Percentiles rank a stretch among this genome's conserved stretches.
Conservation (phyloP, 2,113 vertebrate genomes). For the Anolis carolinensis region DNA sequence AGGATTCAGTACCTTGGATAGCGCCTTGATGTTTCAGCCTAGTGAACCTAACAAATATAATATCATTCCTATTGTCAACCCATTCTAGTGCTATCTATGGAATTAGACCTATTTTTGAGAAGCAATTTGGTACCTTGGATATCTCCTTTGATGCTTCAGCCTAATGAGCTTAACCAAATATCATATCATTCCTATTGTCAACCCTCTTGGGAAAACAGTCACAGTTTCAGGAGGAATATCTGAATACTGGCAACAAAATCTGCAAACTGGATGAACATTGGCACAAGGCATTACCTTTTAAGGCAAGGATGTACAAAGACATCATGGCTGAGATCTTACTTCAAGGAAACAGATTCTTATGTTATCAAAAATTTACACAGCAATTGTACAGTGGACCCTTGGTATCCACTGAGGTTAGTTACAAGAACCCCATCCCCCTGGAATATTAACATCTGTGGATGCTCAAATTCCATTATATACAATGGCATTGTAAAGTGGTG, state of each 20-base stretch:
- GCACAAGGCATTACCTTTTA: neutral
- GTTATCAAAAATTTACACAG: too few relatives aligned
- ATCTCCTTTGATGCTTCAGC: too few relatives aligned
- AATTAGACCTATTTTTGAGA: neutral
- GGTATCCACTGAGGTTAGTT: too few relatives aligned
- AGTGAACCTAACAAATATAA: neutral
- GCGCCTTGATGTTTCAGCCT: too few relatives aligned
- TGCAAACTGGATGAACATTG: neutral
- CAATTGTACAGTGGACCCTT: too few relatives aligned
- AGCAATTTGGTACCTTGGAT: neutral
- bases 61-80: neutral
- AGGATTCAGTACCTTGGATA: too few relatives aligned
- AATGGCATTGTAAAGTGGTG: too few relatives aligned
- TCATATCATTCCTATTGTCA: neutral
- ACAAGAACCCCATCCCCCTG: too few relatives aligned
- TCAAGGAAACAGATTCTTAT: too few relatives aligned
- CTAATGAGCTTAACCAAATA: neutral
- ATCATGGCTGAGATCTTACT: neutral
- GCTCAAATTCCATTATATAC: too few relatives aligned
- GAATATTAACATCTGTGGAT: too few relatives aligned
- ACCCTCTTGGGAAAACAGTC: neutral
- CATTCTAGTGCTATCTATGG: too few relatives aligned
- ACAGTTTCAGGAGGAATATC: neutral
- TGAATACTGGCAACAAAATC: neutral
- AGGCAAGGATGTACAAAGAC: neutral